Evolutionary conservation across 1,140 invertebrate species (phyloP).

Genomic region (Archegozetes longisetosus): DNA sequence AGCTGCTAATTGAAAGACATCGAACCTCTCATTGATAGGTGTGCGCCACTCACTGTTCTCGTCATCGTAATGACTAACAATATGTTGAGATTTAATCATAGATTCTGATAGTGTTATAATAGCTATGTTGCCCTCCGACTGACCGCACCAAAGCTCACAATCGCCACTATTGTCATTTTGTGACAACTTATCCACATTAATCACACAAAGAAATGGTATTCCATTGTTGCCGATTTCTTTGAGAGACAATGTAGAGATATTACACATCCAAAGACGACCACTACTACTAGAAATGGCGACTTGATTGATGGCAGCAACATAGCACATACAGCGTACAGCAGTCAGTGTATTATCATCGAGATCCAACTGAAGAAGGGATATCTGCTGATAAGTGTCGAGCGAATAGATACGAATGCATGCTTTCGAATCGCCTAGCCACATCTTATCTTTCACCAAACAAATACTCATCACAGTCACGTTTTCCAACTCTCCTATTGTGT

Average conservation of each 20-base stretch:
- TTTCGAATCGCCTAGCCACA: conserved; percentile 71
- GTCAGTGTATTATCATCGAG: conserved; percentile 31
- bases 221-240: conserved; percentile 45
- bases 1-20: conserved; percentile 44
- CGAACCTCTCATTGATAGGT: conserved; percentile 37
- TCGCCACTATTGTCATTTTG: background rate
- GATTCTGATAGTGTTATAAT: conserved; percentile 39
- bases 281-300: conserved; percentile 54
- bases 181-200: conserved; percentile 16
- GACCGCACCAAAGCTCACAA: conserved; percentile 57
- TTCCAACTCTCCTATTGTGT: conserved; percentile 18
- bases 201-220: conserved; percentile 36
- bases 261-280: conserved; percentile 51
- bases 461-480: conserved; percentile 25
- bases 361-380: conserved; percentile 34
- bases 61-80: conserved; percentile 39
- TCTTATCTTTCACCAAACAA: conserved; percentile 43
- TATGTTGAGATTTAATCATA: conserved; percentile 40
- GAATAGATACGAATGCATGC: conserved; percentile 59
- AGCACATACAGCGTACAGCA: conserved; percentile 44
- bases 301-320: conserved; percentile 43
- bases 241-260: conserved; percentile 25
- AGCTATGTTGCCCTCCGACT: conserved; percentile 50
- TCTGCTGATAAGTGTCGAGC: conserved; percentile 18
- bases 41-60: background rate